Evolutionary conservation across 2,113 vertebrate genomes (phyloP), one percentile per base, ranked within the genome.

Genomic region (Beaufortia kweichowensis): DNA sequence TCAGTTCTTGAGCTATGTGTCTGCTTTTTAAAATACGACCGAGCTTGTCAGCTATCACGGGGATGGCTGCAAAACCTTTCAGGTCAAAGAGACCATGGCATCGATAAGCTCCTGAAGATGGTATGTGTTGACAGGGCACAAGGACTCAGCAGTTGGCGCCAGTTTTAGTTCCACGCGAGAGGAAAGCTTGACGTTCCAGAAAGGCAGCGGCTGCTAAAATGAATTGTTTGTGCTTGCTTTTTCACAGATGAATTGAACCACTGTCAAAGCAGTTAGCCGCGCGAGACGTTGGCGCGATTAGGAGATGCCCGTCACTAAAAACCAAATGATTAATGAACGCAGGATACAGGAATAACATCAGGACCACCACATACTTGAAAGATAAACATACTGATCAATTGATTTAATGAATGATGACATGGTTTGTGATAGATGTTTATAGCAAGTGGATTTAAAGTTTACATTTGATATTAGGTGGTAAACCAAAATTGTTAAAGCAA

Each of bases 121-220:
- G 66, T 61, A 61, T 70, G 56, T 61, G 41, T 69, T 7, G 31
- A 50, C 41, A n/a, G 23, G 31, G 26, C 6, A 29, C 19, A 2
- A n/a, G 43, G 28, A 50, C 48, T 78, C 70, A 29, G 21, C 65
- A 70, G 46, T 50, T 12, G 39, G 76, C 21, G 56, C 56, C 65
- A 78, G 4, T 0, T 60, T 78, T 19, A 61, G 66, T 50, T 70
- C 64, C 56, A 70, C 35, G 55, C 1, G 23, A 62, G 65, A 48
- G 62, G 17, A 67, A 46, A 31, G 41, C 5, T 2, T 21, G 31
- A 15, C 62, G 12, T 63, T 66, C 31, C 33, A 62, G 12, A 72
- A 43, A n/a, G 23, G 10, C 33, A 11, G 26, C 12, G 21, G 21
- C 10, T 63, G 17, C 19, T 74, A 46, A 65, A 50, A 69, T 43